Conservation (phyloP, 1,140 invertebrate genomes). For the Atta colombica region DNA sequence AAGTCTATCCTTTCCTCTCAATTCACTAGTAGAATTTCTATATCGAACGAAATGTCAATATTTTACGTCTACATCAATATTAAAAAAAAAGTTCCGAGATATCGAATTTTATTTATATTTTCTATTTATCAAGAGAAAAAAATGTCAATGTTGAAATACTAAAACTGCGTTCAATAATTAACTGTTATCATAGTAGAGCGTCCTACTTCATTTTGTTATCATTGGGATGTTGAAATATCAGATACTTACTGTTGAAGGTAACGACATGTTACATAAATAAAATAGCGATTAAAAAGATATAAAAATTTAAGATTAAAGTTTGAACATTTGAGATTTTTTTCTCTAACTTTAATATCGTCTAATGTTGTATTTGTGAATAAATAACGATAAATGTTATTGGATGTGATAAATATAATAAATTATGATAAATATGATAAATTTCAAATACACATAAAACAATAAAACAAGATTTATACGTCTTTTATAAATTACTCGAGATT, state of each 20-base stretch:
- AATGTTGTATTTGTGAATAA: background rate
- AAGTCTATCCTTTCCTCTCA: slow-evolving; percentile 28
- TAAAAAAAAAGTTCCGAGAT: background rate
- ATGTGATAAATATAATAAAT: background rate
- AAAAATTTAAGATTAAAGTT: background rate
- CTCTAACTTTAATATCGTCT: background rate
- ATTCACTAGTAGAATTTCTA: slow-evolving; percentile 16
- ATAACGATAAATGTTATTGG: background rate
- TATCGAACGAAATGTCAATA: slow-evolving; percentile 29
- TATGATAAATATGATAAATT: background rate
- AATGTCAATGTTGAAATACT: background rate
- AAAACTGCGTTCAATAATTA: slow-evolving; percentile 8
- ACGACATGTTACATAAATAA: background rate
- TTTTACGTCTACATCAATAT: background rate
- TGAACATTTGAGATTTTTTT: background rate
- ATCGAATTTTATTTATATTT: slow-evolving; percentile 18
- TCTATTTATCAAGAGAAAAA: background rate
- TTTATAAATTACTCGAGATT: no score
- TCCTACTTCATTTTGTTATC: slow-evolving; percentile 9
- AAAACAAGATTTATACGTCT: no score
- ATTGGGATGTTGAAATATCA: background rate
- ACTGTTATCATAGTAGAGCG: background rate
- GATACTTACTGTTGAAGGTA: background rate
- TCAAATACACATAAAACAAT: background rate
- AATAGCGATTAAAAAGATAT: background rate